Evolutionary conservation across 2,888 invertebrate genomes (phyloP), one percentile per base, ranked within the genome.

Genomic region (Cantharis flavilabris): DNA sequence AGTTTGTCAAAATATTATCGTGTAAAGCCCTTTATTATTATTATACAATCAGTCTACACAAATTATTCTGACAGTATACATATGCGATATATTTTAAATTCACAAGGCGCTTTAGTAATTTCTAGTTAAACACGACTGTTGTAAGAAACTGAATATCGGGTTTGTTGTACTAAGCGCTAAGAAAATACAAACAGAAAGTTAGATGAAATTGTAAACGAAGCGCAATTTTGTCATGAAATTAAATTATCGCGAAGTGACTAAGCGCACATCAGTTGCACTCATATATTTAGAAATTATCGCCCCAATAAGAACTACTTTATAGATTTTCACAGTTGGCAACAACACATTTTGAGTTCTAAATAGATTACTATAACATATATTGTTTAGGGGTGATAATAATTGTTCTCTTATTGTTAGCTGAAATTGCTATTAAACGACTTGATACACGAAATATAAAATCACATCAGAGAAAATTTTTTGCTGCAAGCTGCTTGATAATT

Each of bases 321-420:
- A 79, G 76, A 73, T 76, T 74, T 79, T 79, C 74, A 71, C 76
- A 76, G 79, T 76, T 76, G 72, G 74, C 72, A 74, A 76, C 73
- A 74, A 69, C 73, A 76, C 75, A 79, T 75, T 78, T 74, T 69
- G 23, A 74, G 74, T 76, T 76, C 74, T 79, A 79, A 79, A 70
- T 79, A 62, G 76, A 79, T 79, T 79, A 76, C 76, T 70, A 79
- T 79, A 79, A 79, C 79, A 72, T 74, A 79, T 79, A 79, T 73
- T 72, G 65, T 72, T 63, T 63, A 74, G 74, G 65, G 76, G 73
- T 13, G 70, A 76, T 76, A 78, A 76, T 76, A 78, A 76, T 76
- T 76, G 76, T 70, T 26, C 26, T 65, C 75, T 75, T 75, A 49
- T 49, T 49, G n/a, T 49, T 49, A 76, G 69, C 69, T n/a, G 72